Conservation (phyloP, 2,797 vertebrate species). For the Gymnothorax javanicus region DNA sequence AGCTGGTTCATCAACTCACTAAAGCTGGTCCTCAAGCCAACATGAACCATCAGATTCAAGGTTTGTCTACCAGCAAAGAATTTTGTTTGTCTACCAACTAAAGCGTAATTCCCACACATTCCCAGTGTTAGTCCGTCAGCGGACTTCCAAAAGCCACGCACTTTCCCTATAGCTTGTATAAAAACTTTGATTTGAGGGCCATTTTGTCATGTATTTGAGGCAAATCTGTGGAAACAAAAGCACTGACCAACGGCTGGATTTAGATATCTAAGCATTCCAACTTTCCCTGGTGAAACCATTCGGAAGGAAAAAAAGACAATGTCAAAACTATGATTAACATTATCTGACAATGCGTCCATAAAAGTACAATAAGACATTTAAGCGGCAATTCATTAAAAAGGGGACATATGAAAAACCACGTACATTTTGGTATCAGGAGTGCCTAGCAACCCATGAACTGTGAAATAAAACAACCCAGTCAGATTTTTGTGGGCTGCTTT, state of each 20-base stretch:
- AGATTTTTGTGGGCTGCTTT: no score
- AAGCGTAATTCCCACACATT: not conserved
- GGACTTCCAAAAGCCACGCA: not conserved
- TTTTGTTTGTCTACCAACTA: no score
- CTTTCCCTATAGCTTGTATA: not conserved
- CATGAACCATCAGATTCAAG: no score
- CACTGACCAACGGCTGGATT: not conserved
- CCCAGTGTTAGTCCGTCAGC: not conserved
- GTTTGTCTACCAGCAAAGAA: no score
- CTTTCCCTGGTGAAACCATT: not conserved
- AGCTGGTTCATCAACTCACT: not conserved
- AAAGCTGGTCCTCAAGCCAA: no score
- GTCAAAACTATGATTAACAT: constrained; percentile 15
- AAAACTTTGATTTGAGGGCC: not conserved
- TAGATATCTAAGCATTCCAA: not conserved
- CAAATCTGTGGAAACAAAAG: not conserved
- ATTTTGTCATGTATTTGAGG: not conserved
- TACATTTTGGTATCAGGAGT: no score
- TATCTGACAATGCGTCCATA: not conserved
- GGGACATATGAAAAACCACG: no score
- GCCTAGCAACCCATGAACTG: no score
- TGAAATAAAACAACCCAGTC: no score
- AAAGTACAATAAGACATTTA: not conserved
- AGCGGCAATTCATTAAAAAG: not conserved
- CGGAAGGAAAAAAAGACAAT: not conserved